These are phyloP conservation scores for Phyllotreta striolata DNA, from an alignment of 2,888 invertebrate species.

Conservation along the genomic window DNA sequence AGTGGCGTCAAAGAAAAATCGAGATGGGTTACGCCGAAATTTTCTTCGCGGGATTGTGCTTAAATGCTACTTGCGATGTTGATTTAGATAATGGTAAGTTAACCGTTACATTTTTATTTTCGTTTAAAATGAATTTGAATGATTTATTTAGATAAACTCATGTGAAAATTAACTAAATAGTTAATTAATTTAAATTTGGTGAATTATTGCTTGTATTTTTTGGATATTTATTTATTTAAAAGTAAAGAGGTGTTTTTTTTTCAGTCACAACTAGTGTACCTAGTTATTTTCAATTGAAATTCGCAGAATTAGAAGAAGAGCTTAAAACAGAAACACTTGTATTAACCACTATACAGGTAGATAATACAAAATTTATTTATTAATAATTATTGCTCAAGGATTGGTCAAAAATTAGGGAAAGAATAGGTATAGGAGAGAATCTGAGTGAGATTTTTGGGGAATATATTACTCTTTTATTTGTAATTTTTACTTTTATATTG, in stretches of 20 bases:
- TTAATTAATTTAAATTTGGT: background rate
- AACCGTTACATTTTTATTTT: conserved; percentile 1
- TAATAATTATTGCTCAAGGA: too few species aligned
- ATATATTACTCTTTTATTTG: too few species aligned
- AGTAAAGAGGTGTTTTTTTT: background rate
- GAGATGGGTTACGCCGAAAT: conserved; percentile 46
- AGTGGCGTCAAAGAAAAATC: conserved; percentile 26
- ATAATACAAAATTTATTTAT: conserved; percentile 17
- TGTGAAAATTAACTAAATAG: too few species aligned
- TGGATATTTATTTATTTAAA: background rate
- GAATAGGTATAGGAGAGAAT: too few species aligned
- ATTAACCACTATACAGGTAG: conserved; percentile 46
- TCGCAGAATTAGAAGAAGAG: conserved; percentile 34
- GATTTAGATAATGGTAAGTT: conserved; percentile 40
- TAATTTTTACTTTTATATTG: too few species aligned
- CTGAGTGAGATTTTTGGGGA: too few species aligned
- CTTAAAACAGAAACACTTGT: conserved; percentile 40
- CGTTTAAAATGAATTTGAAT: background rate
- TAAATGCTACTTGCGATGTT: conserved; percentile 44
- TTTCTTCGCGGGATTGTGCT: conserved; percentile 44
- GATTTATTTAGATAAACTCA: background rate
- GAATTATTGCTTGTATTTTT: background rate
- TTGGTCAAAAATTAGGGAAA: too few species aligned
- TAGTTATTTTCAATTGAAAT: conserved; percentile 7
- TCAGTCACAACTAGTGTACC: background rate